These are phyloP conservation scores for Puntigrus tetrazona DNA, from an alignment of 2,113 vertebrate genomes.

Conservation along the genomic window DNA sequence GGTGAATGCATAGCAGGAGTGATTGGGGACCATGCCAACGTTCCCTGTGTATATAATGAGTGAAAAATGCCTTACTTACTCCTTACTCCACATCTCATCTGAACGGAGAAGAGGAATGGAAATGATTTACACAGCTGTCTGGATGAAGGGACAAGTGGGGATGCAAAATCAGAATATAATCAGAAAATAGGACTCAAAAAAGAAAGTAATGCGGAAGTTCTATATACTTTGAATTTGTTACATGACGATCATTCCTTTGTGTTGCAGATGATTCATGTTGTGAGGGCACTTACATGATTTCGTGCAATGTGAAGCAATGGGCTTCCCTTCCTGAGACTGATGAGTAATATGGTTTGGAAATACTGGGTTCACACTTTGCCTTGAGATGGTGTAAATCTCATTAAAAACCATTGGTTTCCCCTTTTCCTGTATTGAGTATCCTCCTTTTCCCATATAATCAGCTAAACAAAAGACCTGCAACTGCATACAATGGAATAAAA, in stretches of 20 bases:
- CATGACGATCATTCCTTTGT: not conserved
- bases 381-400: not conserved
- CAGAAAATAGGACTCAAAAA: slow-evolving; percentile 60
- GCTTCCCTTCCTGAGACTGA: slow-evolving; percentile 47
- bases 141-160: slow-evolving; percentile 35
- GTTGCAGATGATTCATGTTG: slow-evolving; percentile 34
- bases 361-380: not conserved
- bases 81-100: slow-evolving; percentile 54
- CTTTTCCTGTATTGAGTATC: not conserved
- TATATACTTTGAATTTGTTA: slow-evolving; percentile 6
- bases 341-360: slow-evolving; percentile 48
- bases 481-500: not conserved
- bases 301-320: slow-evolving; percentile 3
- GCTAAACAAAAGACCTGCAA: not conserved
- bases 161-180: slow-evolving; percentile 49
- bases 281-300: slow-evolving; percentile 13
- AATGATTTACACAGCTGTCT: slow-evolving; percentile 57
- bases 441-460: not conserved
- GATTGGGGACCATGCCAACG: slow-evolving; percentile 40
- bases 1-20: slow-evolving; percentile 61
- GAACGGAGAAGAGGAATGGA: slow-evolving; percentile 63
- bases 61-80: too few relatives aligned
- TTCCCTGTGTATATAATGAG: slow-evolving; percentile 63
- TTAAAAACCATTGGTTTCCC: not conserved
- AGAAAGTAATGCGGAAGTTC: slow-evolving; percentile 13